These are phyloP conservation scores for Drosophila atripex DNA, from an alignment of 2,888 invertebrate species.

Conservation along the genomic window DNA sequence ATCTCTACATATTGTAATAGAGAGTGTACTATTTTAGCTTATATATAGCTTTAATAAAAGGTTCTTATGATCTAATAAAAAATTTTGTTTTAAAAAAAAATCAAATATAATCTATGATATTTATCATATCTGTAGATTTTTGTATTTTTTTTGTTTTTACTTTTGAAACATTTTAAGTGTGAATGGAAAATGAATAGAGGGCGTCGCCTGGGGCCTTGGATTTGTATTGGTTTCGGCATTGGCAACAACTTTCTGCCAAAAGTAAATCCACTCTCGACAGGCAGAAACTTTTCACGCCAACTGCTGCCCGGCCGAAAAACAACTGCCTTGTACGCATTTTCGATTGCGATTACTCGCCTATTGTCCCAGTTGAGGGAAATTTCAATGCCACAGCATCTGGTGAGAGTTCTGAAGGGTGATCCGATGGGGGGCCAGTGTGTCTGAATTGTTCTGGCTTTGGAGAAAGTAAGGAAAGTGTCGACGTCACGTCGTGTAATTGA, in stretches of 20 bases:
- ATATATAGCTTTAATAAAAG: too few species aligned
- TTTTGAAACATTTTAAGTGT: slow-evolving; percentile 29
- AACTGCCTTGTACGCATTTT: slow-evolving; percentile 60
- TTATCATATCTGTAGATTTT: slow-evolving; percentile 9
- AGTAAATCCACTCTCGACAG: slow-evolving; percentile 56
- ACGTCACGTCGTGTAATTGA: slow-evolving; percentile 72
- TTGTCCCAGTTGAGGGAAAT: slow-evolving; percentile 22
- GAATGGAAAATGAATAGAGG: slow-evolving; percentile 51
- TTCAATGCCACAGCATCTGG: slow-evolving; percentile 29
- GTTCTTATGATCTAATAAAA: too few species aligned
- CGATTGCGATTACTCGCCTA: slow-evolving; percentile 63
- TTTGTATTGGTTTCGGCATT: slow-evolving; percentile 24
- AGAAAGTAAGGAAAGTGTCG: slow-evolving; percentile 56
- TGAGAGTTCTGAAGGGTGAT: not conserved
- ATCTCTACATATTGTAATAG: too few species aligned
- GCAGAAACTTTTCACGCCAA: slow-evolving; percentile 70
- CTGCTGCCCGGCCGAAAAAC: slow-evolving; percentile 63
- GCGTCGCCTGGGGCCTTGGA: slow-evolving; percentile 38
- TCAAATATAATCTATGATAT: not conserved
- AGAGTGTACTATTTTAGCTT: too few species aligned
- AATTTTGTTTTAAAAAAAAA: too few species aligned
- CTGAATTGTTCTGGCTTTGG: slow-evolving; percentile 15
- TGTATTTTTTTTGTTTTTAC: slow-evolving; percentile 20
- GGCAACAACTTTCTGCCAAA: slow-evolving; percentile 57
- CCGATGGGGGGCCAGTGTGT: slow-evolving; percentile 1